Conservation (phyloP, 1,140 invertebrate genomes). For the Cecropterus lyciades region DNA sequence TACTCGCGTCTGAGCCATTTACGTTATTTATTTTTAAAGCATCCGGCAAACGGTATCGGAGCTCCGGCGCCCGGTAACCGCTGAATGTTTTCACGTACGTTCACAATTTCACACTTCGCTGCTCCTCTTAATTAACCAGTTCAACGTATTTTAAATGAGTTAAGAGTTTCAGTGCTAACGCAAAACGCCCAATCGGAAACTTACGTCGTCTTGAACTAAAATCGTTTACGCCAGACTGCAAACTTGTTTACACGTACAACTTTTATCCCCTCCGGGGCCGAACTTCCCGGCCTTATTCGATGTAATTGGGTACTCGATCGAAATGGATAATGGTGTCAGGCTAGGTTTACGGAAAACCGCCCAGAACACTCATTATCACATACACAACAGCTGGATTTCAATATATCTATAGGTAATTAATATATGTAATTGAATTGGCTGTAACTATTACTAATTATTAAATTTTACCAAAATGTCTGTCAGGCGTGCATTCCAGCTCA, state of each 20-base stretch:
- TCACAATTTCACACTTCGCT: slow-evolving; percentile 64
- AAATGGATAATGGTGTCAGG: slow-evolving; percentile 21
- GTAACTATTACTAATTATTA: no score
- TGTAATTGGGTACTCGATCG: slow-evolving; percentile 27
- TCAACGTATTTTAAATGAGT: slow-evolving; percentile 62
- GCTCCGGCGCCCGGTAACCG: slow-evolving; percentile 38
- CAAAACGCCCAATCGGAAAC: slow-evolving; percentile 39
- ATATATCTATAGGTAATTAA: no score
- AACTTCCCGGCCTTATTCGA: slow-evolving; percentile 16
- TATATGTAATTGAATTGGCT: no score
- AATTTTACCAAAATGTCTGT: no score
- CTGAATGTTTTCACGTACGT: slow-evolving; percentile 57
- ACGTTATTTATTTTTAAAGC: slow-evolving; percentile 32
- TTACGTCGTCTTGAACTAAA: slow-evolving; percentile 9
- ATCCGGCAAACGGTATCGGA: slow-evolving; percentile 12
- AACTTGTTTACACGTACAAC: slow-evolving; percentile 25
- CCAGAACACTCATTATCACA: neutral
- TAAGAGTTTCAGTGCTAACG: slow-evolving; percentile 48
- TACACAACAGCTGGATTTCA: neutral
- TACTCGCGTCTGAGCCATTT: slow-evolving; percentile 10
- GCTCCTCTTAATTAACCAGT: slow-evolving; percentile 65
- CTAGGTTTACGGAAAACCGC: neutral
- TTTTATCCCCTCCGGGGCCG: slow-evolving; percentile 5
- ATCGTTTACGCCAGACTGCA: slow-evolving; percentile 13
- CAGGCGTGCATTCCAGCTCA: no score